phyloP scores from a whole-genome alignment of 1,140 invertebrate genomes.

The Drosophila sturtevanti region DNA sequence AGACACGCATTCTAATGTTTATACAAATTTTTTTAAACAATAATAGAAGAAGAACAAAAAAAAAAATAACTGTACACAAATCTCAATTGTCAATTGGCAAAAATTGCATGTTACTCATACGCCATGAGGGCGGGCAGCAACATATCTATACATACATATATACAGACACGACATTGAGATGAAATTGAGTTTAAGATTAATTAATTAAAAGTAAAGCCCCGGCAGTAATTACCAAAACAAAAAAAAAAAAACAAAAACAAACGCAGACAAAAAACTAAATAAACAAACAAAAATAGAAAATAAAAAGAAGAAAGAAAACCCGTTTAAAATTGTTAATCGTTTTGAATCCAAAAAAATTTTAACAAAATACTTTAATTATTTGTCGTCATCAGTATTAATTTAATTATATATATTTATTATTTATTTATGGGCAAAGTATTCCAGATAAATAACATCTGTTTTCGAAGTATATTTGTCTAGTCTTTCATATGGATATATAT shows the following conservation, averaged over 20 bases:
- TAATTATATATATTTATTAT: too few species aligned
- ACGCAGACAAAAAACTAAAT: too few species aligned
- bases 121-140: not conserved
- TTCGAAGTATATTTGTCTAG: too few species aligned
- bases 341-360: not conserved
- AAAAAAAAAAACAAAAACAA: not conserved
- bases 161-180: not conserved
- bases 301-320: not conserved
- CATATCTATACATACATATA: not conserved
- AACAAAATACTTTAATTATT: not conserved
- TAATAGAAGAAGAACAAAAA: not conserved
- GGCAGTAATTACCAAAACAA: not conserved
- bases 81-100: not conserved
- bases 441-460: too few species aligned
- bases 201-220: not conserved
- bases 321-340: not conserved
- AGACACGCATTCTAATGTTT: constrained; percentile 7
- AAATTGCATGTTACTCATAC: not conserved
- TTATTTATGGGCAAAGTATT: too few species aligned
- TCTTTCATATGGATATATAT: too few species aligned
- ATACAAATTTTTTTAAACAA: not conserved
- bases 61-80: not conserved
- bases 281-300: not conserved
- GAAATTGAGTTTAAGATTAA: not conserved
- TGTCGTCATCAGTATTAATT: too few species aligned